Base-by-base conservation (phyloP, 2,113 vertebrate genomes). In the Apistogramma diplotaenia region DNA sequence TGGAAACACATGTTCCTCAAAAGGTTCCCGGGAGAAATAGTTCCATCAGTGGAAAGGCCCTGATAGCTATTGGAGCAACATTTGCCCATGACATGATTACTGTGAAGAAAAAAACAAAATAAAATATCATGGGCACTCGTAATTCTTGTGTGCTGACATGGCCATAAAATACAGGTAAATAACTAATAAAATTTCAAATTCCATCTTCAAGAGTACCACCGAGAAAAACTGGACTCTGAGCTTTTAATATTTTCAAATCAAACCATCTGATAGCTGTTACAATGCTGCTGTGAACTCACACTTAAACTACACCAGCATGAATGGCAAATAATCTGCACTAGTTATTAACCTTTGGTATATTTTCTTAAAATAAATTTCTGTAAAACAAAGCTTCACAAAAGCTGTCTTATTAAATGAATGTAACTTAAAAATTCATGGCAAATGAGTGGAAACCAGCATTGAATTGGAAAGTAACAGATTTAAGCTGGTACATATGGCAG, bases 311-410 rank as follows among this genome's bases (percentile, higher is more conserved):
- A 12, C 12, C 40, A 49, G 5, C 23, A 19, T 67, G 18, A 56
- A 79, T 16, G 43, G 70, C 18, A 62, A 79, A 79, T 56, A 18
- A 81, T 82, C 65, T 83, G 40, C 27, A 59, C n/a, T 70, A 57
- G 13, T 6, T 75, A 11, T 21, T 43, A 81, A 70, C 37, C 87
- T 91, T 92, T 90, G 88, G 91, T 82, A 76, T 79, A 67, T 80
- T 79, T 67, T 6, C 4, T 78, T 43, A 79, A 74, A 88, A 78
- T 46, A 67, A 83, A 79, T 8, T 58, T 59, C 78, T 65, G 56
- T 37, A 49, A 76, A 86, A 56, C 2, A 55, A 75, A 86, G 78
- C 61, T 80, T 54, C 80, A 31, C 3, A 70, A 67, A 53, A 19
- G 25, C 25, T 31, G 53, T 79, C 35, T 67, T 59, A 25, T 25